Percentiles rank a stretch among this genome's conserved stretches.
phyloP scores from a whole-genome alignment of 2,113 vertebrate species.

The Pseudopipra pipra region DNA sequence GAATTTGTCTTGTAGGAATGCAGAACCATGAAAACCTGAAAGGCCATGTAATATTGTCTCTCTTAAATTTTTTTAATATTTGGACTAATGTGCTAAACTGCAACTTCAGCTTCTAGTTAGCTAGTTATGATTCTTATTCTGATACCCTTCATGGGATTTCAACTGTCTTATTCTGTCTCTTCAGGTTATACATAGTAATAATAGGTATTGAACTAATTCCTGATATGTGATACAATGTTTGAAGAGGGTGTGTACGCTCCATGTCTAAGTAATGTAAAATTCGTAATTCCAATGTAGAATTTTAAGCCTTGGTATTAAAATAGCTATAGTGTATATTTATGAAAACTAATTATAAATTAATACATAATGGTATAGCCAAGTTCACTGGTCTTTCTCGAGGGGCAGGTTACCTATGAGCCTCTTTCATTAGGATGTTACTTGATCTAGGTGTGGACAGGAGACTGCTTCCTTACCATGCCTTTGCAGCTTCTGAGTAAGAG shows the following conservation, averaged over 20 bases:
- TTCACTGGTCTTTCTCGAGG: not conserved
- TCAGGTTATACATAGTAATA: not conserved
- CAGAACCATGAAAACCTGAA: not conserved
- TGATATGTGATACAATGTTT: not conserved
- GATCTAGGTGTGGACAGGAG: not conserved
- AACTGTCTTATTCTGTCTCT: not conserved
- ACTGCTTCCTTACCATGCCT: not conserved
- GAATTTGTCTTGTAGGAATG: not conserved
- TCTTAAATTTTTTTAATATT: not conserved
- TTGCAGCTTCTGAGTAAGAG: not conserved
- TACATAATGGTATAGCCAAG: not conserved
- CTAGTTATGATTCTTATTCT: not conserved
- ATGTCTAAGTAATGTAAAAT: not conserved
- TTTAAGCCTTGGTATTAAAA: not conserved
- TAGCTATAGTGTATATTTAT: not conserved
- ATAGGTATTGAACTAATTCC: not conserved
- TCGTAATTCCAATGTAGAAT: not conserved
- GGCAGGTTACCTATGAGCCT: not conserved
- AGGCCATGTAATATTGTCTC: not conserved
- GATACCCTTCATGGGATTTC: not conserved
- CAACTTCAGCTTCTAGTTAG: not conserved
- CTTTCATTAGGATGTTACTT: not conserved
- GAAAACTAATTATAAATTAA: not conserved
- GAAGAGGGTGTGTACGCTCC: not conserved
- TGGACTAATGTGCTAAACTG: not conserved